Evolutionary conservation across 2,888 invertebrate species (phyloP).

Genomic region (Hirtodrosophila confusa): DNA sequence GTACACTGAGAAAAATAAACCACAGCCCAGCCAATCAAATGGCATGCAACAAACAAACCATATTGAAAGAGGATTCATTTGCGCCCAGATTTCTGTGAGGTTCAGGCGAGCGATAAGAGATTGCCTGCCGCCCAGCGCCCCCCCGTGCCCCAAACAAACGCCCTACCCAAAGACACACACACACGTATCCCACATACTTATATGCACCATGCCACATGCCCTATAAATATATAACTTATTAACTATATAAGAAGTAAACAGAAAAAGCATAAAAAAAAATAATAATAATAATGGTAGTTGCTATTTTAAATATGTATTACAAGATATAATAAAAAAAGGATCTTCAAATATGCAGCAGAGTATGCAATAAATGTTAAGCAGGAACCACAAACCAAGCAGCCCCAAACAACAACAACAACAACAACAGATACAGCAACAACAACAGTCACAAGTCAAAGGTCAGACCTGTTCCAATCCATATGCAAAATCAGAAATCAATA

Average conservation of each 20-base stretch:
- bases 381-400: slow-evolving; percentile 63
- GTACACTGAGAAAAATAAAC: slow-evolving; percentile 58
- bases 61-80: slow-evolving; percentile 34
- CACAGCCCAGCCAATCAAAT: slow-evolving; percentile 21
- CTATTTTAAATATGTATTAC: slow-evolving; percentile 79
- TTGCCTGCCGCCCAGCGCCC: slow-evolving; percentile 24
- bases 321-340: slow-evolving; percentile 42
- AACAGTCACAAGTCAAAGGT: slow-evolving; percentile 42
- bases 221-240: slow-evolving; percentile 79
- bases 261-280: slow-evolving; percentile 54
- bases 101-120: slow-evolving; percentile 13
- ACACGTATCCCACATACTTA: slow-evolving; percentile 41
- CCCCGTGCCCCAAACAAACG: not conserved
- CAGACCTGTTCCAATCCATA: slow-evolving; percentile 46
- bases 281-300: slow-evolving; percentile 73
- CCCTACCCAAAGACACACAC: slow-evolving; percentile 21
- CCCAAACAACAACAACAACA: slow-evolving; percentile 42
- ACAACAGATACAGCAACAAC: slow-evolving; percentile 33
- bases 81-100: slow-evolving; percentile 38
- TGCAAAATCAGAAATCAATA: slow-evolving; percentile 29
- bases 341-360: slow-evolving; percentile 50
- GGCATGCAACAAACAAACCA: slow-evolving; percentile 43
- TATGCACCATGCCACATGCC: slow-evolving; percentile 48
- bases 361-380: slow-evolving; percentile 63
- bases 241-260: slow-evolving; percentile 72